A percentile compares a stretch with the other conserved stretches of the same genome.
These are phyloP conservation scores for Sinonovacula constricta DNA, from an alignment of 1,140 invertebrate genomes.

Conservation along the genomic window DNA sequence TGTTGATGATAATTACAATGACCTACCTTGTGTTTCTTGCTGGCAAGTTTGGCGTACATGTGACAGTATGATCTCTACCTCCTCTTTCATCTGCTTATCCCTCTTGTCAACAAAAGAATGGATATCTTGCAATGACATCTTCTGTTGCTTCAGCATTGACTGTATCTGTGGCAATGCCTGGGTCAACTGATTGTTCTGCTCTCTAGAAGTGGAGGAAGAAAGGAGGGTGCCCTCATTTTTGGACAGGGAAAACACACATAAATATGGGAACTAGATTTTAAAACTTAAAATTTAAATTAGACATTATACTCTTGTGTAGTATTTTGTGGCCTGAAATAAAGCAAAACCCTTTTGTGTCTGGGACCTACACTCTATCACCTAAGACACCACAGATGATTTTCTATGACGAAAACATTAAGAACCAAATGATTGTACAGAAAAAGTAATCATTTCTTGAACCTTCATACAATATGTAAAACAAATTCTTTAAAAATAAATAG, in stretches of 20 bases:
- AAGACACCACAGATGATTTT: neutral
- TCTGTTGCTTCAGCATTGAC: conserved; percentile 28
- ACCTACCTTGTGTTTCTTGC: conserved; percentile 44
- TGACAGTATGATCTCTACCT: conserved; percentile 33
- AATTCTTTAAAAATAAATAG: neutral
- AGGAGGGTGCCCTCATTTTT: neutral
- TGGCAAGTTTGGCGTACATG: conserved; percentile 34
- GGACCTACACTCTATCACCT: neutral
- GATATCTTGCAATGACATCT: conserved; percentile 32
- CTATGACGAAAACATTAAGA: neutral
- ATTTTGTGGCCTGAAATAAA: neutral
- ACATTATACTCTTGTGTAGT: neutral
- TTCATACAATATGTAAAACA: neutral
- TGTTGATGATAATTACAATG: no score
- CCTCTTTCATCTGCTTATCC: conserved; percentile 47
- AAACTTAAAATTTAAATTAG: neutral
- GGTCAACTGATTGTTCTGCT: conserved; percentile 34
- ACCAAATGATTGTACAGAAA: neutral
- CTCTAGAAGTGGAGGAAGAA: conserved; percentile 13
- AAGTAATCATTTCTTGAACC: neutral
- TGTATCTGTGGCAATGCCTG: conserved; percentile 20
- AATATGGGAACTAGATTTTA: neutral
- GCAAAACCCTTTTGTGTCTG: neutral
- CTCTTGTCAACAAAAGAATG: conserved; percentile 41
- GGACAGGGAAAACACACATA: neutral